Evolutionary conservation across 35 echinoderm and acorn worm genomes (phyloP), one percentile per base, ranked within the genome.

Genomic region (Apostichopus californicus): DNA sequence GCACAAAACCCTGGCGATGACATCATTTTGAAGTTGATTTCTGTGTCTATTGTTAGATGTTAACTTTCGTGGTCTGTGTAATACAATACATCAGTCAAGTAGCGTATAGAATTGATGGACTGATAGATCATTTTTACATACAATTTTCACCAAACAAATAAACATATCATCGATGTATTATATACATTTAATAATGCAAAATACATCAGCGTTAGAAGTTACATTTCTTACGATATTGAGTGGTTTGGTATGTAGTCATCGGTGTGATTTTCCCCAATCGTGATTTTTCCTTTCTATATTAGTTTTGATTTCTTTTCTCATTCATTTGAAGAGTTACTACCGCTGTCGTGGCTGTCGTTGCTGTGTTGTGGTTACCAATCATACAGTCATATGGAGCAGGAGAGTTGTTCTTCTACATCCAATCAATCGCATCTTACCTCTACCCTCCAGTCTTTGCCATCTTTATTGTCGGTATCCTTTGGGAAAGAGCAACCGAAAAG

Each of bases 371-470:
- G 97, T 53, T 96, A 10, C 97, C 97, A 20, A 73, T 96, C 20
- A 98, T 98, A 52, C 72, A 94, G 56, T 87, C 91, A 24, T 98
- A 81, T 59, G 97, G 97, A 22, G 90, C 95, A 12, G 97, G 97
- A 57, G 93, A 98, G 58, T 77, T 96, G 1, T 94, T 98, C 54
- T 90, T 94, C 22, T 98, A 98, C 70, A 95, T 98, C 26, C 97
- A 98, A 78, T 96, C 93, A 3, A 94, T 98, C 54, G 90, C 95
- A 10, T 98, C 97, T 20, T 96, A 96, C 54, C 71, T 98, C 14
- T 94, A 92, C 28, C 97, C 97, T 22, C 97, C 97, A 68, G 92
- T 96, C 1, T 90, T 98, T 83, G 97, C 97, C 11, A 85, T 94
- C 52, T 98, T 94, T 70, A 63, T 90, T 5, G 53, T 89, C 25